These are phyloP conservation scores for Dipus sagitta DNA, from an alignment of 2,797 vertebrate species.

Conservation along the genomic window DNA sequence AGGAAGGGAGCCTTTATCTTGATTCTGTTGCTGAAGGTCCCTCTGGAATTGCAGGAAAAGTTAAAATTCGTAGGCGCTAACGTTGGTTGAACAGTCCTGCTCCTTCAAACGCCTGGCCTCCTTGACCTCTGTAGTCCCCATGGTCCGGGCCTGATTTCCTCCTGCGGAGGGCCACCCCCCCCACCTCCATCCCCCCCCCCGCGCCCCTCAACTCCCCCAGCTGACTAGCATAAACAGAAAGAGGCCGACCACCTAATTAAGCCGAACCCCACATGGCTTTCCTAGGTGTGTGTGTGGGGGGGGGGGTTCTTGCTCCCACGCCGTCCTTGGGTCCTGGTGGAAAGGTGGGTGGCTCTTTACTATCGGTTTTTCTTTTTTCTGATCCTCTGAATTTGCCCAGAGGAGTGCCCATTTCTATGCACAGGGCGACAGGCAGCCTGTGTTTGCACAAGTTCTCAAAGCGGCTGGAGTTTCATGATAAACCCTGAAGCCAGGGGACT, in stretches of 20 bases:
- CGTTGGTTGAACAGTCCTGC: neutral
- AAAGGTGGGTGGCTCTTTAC: neutral
- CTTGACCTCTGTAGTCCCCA: neutral
- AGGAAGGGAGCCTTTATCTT: neutral
- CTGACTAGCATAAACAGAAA: neutral
- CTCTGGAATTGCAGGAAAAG: conserved; percentile 56
- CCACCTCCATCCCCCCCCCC: neutral
- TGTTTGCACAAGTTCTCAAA: conserved; percentile 57
- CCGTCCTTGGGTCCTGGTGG: neutral
- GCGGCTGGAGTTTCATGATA: conserved; percentile 46
- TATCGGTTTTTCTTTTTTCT: neutral
- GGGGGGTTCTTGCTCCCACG: neutral
- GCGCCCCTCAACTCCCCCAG: neutral
- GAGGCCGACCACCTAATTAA: neutral
- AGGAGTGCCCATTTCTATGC: conserved; percentile 9
- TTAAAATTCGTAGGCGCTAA: conserved; percentile 22
- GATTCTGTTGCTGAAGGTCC: neutral
- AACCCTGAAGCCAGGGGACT: conserved; percentile 9
- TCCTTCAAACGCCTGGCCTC: neutral
- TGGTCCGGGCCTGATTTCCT: neutral
- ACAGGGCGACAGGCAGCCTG: neutral
- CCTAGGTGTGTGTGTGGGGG: no score
- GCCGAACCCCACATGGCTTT: neutral
- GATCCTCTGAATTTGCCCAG: neutral
- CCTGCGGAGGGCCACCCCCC: neutral